Evolutionary conservation across 2,113 vertebrate genomes (phyloP), one percentile per base, ranked within the genome.

Genomic region (Bagarius yarrelli): DNA sequence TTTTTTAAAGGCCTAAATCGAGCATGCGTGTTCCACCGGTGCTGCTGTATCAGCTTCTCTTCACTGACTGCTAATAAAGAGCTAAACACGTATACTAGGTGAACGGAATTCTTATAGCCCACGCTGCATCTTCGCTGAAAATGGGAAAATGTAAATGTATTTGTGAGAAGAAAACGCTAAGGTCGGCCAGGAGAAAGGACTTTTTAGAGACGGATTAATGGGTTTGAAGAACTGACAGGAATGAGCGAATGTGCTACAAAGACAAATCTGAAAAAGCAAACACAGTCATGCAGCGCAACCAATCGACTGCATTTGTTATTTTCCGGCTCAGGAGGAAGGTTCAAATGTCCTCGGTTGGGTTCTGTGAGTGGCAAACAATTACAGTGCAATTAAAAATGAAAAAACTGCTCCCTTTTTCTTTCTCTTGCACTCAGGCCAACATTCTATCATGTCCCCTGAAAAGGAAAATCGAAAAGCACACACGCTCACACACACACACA

Each of bases 181-280:
- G 36, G 40, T 61, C 55, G 34, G 61, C 64, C 77, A 30, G 61
- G 70, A 32, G 79, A 40, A 27, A 34, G 19, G 71, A 53, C 69
- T 60, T 36, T 25, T 78, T 36, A 70, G 59, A 34, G 69, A 12
- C 50, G 30, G 69, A 53, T 52, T 16, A 19, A 12, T 52, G 16
- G 44, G 15, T 70, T 50, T 47, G n/a, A 15, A 27, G 47, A 3
- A 50, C 44, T 30, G 69, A 72, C 25, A 32, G 53, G 14, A 47
- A 11, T 47, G 44, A 47, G 36, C 36, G 84, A 82, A 82, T 78
- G 83, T 82, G 85, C 88, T 91, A 87, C 86, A 88, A 90, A 88
- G 79, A 88, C 85, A 88, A 23, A 47, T 81, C 87, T 84, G 74
- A 88, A 85, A 88, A 89, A 74, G 87, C 85, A 88, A 86, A 85